These are phyloP conservation scores for Amblyraja radiata DNA, from an alignment of 2,797 vertebrate genomes.

Conservation along the genomic window DNA sequence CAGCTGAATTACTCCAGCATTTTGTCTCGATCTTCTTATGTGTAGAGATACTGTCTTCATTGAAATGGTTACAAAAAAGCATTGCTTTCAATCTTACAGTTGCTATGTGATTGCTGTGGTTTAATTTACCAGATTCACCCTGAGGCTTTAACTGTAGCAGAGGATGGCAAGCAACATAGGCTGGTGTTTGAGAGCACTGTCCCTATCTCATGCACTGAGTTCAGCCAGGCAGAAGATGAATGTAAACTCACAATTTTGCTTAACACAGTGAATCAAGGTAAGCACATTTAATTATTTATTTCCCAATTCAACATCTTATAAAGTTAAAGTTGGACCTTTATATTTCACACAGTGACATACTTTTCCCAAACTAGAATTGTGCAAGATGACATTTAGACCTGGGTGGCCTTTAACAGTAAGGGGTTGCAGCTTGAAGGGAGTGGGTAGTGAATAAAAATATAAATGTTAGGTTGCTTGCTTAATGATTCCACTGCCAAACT, in stretches of 20 bases:
- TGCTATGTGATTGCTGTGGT: slow-evolving; percentile 29
- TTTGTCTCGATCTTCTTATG: no score
- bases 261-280: slow-evolving; percentile 66
- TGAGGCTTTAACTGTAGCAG: slow-evolving; percentile 59
- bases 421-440: background rate
- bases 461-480: background rate
- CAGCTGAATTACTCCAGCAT: no score
- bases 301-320: background rate
- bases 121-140: slow-evolving; percentile 62
- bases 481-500: background rate
- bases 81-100: background rate
- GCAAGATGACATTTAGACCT: background rate
- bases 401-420: background rate
- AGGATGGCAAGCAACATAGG: slow-evolving; percentile 69
- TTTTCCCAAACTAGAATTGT: background rate
- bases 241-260: slow-evolving; percentile 70
- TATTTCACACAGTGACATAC: background rate
- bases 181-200: slow-evolving; percentile 71
- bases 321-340: background rate
- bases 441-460: background rate
- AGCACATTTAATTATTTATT: slow-evolving; percentile 38
- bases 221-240: slow-evolving; percentile 49
- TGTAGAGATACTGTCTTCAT: background rate
- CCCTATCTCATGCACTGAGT: slow-evolving; percentile 66
- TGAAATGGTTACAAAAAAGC: background rate